Base-by-base conservation (phyloP, 2,888 invertebrate genomes). In the Andrena dorsata region DNA sequence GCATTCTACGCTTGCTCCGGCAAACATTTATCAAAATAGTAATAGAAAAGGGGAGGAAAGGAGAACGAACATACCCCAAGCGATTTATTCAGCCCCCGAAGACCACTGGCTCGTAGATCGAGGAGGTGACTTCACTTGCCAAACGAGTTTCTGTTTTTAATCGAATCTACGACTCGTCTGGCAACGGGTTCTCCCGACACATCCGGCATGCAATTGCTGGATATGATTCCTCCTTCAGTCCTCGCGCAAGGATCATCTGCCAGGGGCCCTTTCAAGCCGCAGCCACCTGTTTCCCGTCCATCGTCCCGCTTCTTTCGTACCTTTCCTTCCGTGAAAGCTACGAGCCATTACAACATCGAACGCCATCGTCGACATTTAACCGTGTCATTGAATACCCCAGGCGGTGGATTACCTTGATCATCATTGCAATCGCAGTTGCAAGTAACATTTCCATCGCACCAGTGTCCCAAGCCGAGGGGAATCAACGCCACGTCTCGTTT, bases 131-230 rank as follows among this genome's bases (percentile, higher is more conserved):
- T 85, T 79, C 72, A 64, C 78, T 79, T 61, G 74, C 80, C 81
- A 86, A 89, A 89, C 88, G 73, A 88, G 89, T 89, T 89, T 84
- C 64, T 76, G 80, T 88, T 88, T 89, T 89, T 83, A 83, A 88
- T 81, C 83, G 84, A 81, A 82, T 82, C 84, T 84, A 82, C 87
- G 82, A 84, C 79, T 86, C 76, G 82, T 88, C 88, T 82, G 80
- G 76, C 88, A 86, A 89, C 88, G 88, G 82, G 80, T 87, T 89
- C 76, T 82, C 28, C 61, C 70, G 60, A 70, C 76, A 73, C 82
- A 87, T 86, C 88, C 88, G 86, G 88, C 72, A 84, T 81, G 86
- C 86, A 79, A 73, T 83, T 78, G 73, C 83, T 78, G 82, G 58
- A 74, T 76, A 81, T 74, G 84, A 84, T 80, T 84, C 86, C 79